Conservation (phyloP, 2,113 vertebrate species). For the Fregetta grallaria region DNA sequence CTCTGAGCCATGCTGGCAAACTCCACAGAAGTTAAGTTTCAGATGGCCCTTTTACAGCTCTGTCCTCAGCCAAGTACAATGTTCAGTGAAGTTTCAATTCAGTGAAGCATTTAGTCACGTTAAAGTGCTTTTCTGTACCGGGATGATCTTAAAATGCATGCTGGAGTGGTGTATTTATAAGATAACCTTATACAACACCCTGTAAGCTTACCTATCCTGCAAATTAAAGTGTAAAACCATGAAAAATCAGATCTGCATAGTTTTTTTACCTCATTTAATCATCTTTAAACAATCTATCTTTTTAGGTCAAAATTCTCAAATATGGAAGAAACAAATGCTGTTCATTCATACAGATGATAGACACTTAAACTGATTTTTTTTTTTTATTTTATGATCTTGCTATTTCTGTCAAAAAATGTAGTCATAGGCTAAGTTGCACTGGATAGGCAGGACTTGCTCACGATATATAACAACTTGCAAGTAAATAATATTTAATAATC, state of each 20-base stretch:
- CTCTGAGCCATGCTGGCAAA: background rate
- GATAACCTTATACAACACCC: background rate
- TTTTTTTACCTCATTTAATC: background rate
- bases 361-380: background rate
- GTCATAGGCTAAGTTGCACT: background rate
- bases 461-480: rapidly evolving
- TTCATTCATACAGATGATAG: background rate
- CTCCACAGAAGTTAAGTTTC: background rate
- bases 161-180: background rate
- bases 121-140: background rate
- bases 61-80: background rate
- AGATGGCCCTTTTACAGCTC: background rate
- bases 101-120: background rate
- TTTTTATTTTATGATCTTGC: background rate
- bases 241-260: background rate
- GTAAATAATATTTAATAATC: background rate
- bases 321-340: background rate
- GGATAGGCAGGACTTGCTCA: background rate
- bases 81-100: background rate
- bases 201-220: background rate
- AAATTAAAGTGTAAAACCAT: background rate
- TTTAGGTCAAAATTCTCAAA: background rate
- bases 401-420: background rate
- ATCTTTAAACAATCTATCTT: background rate
- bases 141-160: background rate